Base-by-base conservation (phyloP, 92 coral and sea anemone species). In the Porites evermanni region DNA sequence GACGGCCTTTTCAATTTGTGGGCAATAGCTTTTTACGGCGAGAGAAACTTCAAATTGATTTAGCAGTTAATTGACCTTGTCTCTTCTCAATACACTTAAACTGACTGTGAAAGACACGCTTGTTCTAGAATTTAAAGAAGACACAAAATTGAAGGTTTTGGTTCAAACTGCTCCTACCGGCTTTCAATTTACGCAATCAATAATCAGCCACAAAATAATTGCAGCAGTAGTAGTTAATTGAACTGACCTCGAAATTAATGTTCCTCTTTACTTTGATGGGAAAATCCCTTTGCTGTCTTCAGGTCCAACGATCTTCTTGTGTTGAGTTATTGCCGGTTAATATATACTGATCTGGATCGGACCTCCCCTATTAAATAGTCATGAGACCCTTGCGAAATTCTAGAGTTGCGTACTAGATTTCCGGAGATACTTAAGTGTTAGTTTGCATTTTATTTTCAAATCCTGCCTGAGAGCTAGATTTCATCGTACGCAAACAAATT, bases 371-470 rank as follows among this genome's bases (percentile, higher is more conserved):
- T 53, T 73, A 72, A 61, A 83, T 83, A 83, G 87, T 64, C 87
- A 83, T 26, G 80, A 47, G 87, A 63, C 79, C 12, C 21, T 52
- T 73, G 63, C 79, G 59, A 54, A 72, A 70, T 26, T 24, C 69
- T 38, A 3, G 20, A 50, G 60, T 80, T 38, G 70, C 59, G 60
- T 72, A 74, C 63, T 12, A 54, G 80, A 83, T 83, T 73, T 83
- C 87, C 87, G 87, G 87, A 74, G 26, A 73, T 79, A 83, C 74
- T 64, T 73, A 74, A 83, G 87, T 83, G 80, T 73, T 73, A 8
- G 9, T 61, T 53, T 18, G 80, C 24, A 44, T 64, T 83, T 83
- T 60, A 71, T 38, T 63, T 72, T 83, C 73, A 76, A 32, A 83
- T 83, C 87, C 87, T 83, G 87, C 79, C 64, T 52, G 44, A 56